Evolutionary conservation across 2,888 invertebrate genomes (phyloP).

Genomic region (Drosophila suboccidentalis): DNA sequence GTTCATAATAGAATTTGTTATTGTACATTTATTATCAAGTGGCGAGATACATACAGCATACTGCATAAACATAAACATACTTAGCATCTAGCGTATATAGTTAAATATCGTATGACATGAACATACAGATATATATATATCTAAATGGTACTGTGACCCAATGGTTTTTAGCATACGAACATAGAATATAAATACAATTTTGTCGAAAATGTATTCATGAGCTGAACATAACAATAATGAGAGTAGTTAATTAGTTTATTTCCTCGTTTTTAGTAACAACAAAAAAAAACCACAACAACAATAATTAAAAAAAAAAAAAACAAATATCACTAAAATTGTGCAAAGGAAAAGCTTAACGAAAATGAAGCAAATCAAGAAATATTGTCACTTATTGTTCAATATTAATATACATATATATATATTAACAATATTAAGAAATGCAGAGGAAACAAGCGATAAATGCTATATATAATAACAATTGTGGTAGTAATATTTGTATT

Average conservation of each 20-base stretch:
- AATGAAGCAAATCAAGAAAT: constrained; percentile 3
- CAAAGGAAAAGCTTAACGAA: constrained; percentile 38
- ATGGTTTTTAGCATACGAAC: constrained; percentile 44
- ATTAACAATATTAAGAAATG: constrained; percentile 5
- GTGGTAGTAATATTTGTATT: constrained; percentile 41
- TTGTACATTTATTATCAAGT: constrained; percentile 63
- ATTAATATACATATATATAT: not conserved
- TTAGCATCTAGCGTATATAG: constrained; percentile 38
- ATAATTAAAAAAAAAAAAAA: constrained; percentile 20
- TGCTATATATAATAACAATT: constrained; percentile 28
- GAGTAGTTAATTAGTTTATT: constrained; percentile 72
- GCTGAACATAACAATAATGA: constrained; percentile 78
- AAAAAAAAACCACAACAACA: constrained; percentile 29
- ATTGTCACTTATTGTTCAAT: constrained; percentile 16
- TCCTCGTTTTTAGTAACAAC: constrained; percentile 41
- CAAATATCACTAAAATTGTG: constrained; percentile 10
- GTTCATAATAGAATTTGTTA: constrained; percentile 59
- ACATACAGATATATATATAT: constrained; percentile 39
- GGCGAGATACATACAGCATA: constrained; percentile 28
- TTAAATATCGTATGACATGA: constrained; percentile 45
- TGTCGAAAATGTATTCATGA: constrained; percentile 57
- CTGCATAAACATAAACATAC: constrained; percentile 27
- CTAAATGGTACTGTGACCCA: constrained; percentile 34
- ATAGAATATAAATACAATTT: constrained; percentile 25
- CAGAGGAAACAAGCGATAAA: constrained; percentile 13